Conservation (phyloP, 1,140 invertebrate genomes). For the Chelonus insularis region DNA sequence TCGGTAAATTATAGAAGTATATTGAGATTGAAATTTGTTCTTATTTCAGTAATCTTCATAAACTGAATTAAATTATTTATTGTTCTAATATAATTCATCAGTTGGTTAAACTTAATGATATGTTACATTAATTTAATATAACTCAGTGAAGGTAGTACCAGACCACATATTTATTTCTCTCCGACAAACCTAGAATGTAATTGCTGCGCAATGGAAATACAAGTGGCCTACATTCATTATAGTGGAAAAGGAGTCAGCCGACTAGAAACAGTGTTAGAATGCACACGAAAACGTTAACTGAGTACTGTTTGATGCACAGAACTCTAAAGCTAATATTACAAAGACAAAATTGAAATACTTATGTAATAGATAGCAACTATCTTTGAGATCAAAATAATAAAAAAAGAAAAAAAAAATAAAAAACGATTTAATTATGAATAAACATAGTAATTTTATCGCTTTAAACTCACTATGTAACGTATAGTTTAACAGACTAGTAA, state of each 20-base stretch:
- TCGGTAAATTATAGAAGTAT: no score
- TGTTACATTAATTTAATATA: neutral
- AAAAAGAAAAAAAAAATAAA: neutral
- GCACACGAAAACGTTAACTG: slow-evolving; percentile 22
- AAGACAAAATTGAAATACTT: neutral
- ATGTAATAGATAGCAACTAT: neutral
- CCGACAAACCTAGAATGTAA: neutral
- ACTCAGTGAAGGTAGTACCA: neutral
- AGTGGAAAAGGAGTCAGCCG: slow-evolving; percentile 20
- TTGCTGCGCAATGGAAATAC: neutral
- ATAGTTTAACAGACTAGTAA: slow-evolving; percentile 31
- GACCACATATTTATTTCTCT: neutral
- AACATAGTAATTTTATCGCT: neutral
- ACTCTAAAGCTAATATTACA: slow-evolving; percentile 29
- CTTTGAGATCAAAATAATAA: neutral
- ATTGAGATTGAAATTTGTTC: no score
- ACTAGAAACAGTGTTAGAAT: slow-evolving; percentile 30
- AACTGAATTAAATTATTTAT: no score
- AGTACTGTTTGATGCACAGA: slow-evolving; percentile 16
- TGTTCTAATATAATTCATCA: no score
- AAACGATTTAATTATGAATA: no score
- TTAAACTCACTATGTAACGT: slow-evolving; percentile 36
- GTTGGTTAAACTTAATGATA: no score
- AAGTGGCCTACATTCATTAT: neutral
- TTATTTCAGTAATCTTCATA: no score